These are phyloP conservation scores for Plectus sambesii DNA, from an alignment of 1,140 invertebrate species.

Conservation along the genomic window DNA sequence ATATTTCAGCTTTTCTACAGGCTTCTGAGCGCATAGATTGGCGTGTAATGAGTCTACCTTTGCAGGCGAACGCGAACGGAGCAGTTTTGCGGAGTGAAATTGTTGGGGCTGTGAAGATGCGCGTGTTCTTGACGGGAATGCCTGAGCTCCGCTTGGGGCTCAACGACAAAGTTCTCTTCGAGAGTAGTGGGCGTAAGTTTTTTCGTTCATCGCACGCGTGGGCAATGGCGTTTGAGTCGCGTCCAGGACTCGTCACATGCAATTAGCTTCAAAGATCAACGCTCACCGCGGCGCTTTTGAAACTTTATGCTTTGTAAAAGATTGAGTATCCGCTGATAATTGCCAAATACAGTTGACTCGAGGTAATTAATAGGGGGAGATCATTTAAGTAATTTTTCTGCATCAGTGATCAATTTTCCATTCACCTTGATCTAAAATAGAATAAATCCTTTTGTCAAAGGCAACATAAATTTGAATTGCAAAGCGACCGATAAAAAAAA, in stretches of 20 bases:
- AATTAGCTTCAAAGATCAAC: no score
- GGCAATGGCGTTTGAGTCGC: no score
- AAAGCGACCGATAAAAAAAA: no score
- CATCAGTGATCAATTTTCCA: conserved; percentile 10
- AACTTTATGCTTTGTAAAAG: no score
- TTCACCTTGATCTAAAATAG: no score
- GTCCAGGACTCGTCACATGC: no score
- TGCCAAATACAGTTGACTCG: no score
- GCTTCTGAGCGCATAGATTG: neutral
- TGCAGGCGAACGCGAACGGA: conserved; percentile 82
- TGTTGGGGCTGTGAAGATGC: conserved; percentile 98
- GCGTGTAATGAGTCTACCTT: conserved; percentile 10
- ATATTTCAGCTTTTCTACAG: conserved; percentile 10
- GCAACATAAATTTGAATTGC: no score
- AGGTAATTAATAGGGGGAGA: no score
- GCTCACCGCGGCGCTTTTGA: no score
- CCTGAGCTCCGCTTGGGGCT: conserved; percentile 92
- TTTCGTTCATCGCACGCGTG: conserved; percentile 12
- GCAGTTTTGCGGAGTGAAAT: conserved; percentile 96
- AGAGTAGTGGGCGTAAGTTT: conserved; percentile 75
- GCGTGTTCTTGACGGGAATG: conserved; percentile 97
- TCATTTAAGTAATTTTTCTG: conserved; percentile 16
- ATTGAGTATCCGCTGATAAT: no score
- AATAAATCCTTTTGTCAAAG: no score
- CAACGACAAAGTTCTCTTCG: conserved; percentile 98